Evolutionary conservation across 2,888 invertebrate species (phyloP), one percentile per base, ranked within the genome.

Genomic region (Standfussiana lucernea): DNA sequence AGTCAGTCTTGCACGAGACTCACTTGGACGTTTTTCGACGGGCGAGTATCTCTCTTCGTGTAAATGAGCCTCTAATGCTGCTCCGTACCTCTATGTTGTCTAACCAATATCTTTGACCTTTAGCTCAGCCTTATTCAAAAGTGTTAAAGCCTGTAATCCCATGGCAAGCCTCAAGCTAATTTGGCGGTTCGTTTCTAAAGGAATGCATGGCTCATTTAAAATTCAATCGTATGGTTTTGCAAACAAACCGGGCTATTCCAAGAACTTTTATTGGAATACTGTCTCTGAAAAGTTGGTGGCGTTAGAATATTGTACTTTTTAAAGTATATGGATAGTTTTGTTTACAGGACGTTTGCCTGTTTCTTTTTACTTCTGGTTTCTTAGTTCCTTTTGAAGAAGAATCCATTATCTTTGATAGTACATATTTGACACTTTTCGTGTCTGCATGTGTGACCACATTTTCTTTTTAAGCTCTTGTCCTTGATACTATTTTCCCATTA

Each of bases 171-270:
- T 32, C 18, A 56, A n/a, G 67, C n/a, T 75, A 74, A 72, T 50
- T 75, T 74, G 53, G 77, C 59, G 40, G 47, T 42, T 37, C 56
- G 45, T 65, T 80, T 85, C 77, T 71, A 88, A 83, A 86, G 84
- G 89, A 84, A 85, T 86, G 83, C 82, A 80, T 40, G 77, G 79
- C 83, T 83, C 89, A 81, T 89, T 89, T 89, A 89, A 89, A 89
- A 89, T 89, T 89, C 89, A 88, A 87, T 89, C 85, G 84, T 85
- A 86, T 79, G 84, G 86, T 78, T 80, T 80, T 74, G 80, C 76
- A 80, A 80, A 86, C 75, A 87, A 66, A 69, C 77, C 5, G 65
- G 62, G 72, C 81, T 85, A 83, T 83, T 84, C 75, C 53, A 28
- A 83, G 85, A 75, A 83, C 81, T 82, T 86, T 66, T 87, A 86